These are phyloP conservation scores for Tipula lateralis DNA, from an alignment of 2,888 invertebrate genomes.

Conservation along the genomic window DNA sequence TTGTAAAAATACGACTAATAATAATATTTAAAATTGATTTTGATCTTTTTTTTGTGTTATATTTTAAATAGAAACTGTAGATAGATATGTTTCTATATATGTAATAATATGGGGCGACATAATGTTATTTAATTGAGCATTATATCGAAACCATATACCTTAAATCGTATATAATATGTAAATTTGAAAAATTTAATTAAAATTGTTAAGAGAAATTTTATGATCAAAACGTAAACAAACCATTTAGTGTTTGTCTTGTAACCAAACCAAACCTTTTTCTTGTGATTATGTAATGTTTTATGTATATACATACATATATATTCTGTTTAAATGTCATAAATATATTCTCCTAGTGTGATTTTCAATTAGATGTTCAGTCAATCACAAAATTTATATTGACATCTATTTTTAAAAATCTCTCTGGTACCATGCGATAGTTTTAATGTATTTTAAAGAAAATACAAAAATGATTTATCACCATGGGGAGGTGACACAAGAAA, in stretches of 20 bases:
- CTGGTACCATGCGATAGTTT: not conserved
- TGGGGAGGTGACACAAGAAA: constrained; percentile 20
- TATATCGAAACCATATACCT: not conserved
- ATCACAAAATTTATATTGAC: not conserved
- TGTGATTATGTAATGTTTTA: not conserved
- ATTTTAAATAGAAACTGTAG: not conserved
- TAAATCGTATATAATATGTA: not conserved
- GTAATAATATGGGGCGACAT: not conserved
- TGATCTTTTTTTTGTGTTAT: not conserved
- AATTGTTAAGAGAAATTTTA: not conserved
- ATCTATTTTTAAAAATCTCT: not conserved
- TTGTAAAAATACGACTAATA: not conserved
- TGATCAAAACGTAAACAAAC: not conserved
- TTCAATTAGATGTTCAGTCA: not conserved
- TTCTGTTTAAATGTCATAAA: not conserved
- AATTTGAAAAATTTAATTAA: constrained; percentile 6
- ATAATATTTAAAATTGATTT: constrained; percentile 24
- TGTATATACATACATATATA: no score
- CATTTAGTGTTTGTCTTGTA: not conserved
- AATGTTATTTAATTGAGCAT: not conserved
- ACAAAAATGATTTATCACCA: constrained; percentile 24
- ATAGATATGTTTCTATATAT: not conserved
- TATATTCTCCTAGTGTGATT: not conserved
- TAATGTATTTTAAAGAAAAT: not conserved
- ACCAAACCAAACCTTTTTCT: not conserved